phyloP scores from a whole-genome alignment of 2,113 vertebrate genomes.

The Microtus pennsylvanicus region DNA sequence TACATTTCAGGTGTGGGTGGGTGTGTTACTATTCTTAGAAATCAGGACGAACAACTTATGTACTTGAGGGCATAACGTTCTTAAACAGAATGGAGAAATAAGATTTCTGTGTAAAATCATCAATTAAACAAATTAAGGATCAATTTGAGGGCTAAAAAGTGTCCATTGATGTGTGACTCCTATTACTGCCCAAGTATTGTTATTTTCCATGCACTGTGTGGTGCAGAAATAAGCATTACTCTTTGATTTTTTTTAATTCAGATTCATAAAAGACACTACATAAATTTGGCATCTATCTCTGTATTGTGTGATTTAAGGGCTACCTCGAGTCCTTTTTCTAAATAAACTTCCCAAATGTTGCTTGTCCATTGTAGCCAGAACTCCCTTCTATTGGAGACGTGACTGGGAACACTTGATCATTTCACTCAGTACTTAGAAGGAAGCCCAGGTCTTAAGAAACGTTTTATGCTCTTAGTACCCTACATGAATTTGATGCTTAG shows the following conservation, averaged over 20 bases:
- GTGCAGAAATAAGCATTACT: slow-evolving; percentile 4
- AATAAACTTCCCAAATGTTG: not conserved
- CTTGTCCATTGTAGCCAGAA: not conserved
- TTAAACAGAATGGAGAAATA: slow-evolving; percentile 28
- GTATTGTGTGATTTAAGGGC: not conserved
- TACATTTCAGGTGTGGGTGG: not conserved
- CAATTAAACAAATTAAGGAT: slow-evolving; percentile 49
- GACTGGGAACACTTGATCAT: not conserved
- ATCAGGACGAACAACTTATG: not conserved
- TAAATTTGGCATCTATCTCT: not conserved
- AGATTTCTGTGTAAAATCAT: slow-evolving; percentile 20
- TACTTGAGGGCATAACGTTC: not conserved
- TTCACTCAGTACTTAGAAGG: not conserved
- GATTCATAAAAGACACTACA: not conserved
- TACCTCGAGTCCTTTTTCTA: not conserved
- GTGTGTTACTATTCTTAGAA: slow-evolving; percentile 14
- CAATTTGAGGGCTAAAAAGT: not conserved
- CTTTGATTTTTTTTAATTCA: slow-evolving; percentile 41
- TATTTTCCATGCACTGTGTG: slow-evolving; percentile 7
- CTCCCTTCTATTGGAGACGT: not conserved
- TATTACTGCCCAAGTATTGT: not conserved
- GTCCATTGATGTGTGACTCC: not conserved
- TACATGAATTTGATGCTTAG: not conserved
- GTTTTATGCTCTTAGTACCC: not conserved
- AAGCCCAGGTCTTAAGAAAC: not conserved